Evolutionary conservation across 2,888 invertebrate genomes (phyloP).

Genomic region (Agapostemon virescens): DNA sequence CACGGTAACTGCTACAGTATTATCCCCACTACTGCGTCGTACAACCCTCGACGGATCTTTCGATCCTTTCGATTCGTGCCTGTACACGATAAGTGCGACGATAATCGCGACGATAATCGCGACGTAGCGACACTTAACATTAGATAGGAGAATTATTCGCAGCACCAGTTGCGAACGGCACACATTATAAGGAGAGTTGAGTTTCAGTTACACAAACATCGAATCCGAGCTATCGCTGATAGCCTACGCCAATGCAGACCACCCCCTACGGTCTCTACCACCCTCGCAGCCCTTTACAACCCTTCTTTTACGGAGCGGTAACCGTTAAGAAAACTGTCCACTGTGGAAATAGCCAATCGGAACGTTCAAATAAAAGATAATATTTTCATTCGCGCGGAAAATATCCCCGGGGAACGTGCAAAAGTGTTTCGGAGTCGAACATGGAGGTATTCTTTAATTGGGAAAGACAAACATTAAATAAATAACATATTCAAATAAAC

Average conservation of each 20-base stretch:
- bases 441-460: too few relatives aligned
- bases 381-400: background rate
- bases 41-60: too few relatives aligned
- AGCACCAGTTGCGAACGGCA: background rate
- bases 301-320: background rate
- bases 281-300: background rate
- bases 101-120: too few relatives aligned
- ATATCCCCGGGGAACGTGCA: background rate
- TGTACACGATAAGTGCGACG: too few relatives aligned
- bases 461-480: too few relatives aligned
- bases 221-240: background rate
- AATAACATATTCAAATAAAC: too few relatives aligned
- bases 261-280: background rate
- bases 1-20: too few relatives aligned
- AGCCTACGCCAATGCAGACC: background rate
- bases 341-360: background rate
- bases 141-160: background rate
- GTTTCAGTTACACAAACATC: background rate
- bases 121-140: too few relatives aligned
- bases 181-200: background rate
- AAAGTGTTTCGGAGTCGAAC: too few relatives aligned
- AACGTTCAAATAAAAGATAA: background rate
- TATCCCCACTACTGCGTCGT: too few relatives aligned
- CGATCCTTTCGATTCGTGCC: too few relatives aligned
- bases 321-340: background rate